A percentile compares a stretch with the other conserved stretches of the same genome.
These are phyloP conservation scores for Xanthorhoe spadicearia DNA, from an alignment of 2,888 invertebrate genomes.

Conservation along the genomic window DNA sequence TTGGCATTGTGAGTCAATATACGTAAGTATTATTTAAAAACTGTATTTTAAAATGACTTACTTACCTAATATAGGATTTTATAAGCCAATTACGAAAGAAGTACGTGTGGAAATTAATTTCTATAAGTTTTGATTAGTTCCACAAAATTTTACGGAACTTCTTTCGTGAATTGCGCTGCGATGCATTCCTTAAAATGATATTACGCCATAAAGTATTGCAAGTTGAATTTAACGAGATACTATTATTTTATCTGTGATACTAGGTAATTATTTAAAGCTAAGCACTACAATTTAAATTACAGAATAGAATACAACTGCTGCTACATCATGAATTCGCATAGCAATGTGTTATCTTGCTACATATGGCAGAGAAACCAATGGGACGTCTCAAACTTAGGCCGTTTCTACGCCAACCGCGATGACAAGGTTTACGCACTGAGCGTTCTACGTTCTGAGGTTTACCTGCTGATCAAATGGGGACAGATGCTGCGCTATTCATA, in stretches of 20 bases:
- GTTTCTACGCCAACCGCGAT: conserved; percentile 44
- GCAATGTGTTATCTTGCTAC: conserved; percentile 36
- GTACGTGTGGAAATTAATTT: no score
- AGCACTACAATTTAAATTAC: conserved; percentile 5
- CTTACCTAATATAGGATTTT: no score
- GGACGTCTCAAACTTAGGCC: conserved; percentile 39
- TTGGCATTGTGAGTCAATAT: not conserved
- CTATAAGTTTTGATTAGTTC: no score
- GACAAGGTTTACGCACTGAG: conserved; percentile 42
- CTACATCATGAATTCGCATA: conserved; percentile 44
- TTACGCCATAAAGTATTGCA: no score
- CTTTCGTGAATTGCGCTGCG: no score
- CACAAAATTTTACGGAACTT: no score
- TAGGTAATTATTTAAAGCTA: not conserved
- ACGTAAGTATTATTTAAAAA: no score
- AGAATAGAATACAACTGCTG: conserved; percentile 52
- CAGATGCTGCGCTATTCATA: conserved; percentile 10
- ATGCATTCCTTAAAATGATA: no score
- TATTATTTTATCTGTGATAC: no score
- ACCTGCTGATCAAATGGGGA: conserved; percentile 52
- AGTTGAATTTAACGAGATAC: no score
- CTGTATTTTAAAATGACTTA: no score
- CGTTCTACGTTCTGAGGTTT: conserved; percentile 46
- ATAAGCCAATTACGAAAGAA: no score
- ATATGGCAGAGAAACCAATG: conserved; percentile 32